Percentiles rank a stretch among this genome's conserved stretches.
Evolutionary conservation across 2,113 vertebrate genomes (phyloP).

Genomic region (Eulemur rufifrons): DNA sequence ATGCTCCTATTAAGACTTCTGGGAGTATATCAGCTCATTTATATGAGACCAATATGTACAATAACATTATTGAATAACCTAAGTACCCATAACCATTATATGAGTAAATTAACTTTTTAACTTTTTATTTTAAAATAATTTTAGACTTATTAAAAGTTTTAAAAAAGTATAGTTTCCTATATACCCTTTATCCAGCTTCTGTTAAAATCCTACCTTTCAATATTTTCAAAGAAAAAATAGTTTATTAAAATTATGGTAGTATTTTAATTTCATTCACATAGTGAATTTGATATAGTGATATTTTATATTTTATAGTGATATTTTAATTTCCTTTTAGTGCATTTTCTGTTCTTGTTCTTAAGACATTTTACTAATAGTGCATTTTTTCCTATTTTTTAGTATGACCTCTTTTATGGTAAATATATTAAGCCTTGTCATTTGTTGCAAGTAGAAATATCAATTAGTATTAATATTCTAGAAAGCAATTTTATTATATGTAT

Average conservation of each 20-base stretch:
- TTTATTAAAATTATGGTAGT: slow-evolving; percentile 1
- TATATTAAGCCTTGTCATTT: background rate
- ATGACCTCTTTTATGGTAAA: background rate
- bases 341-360: slow-evolving; percentile 14
- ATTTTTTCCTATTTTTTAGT: slow-evolving; percentile 7
- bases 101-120: background rate
- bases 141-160: slow-evolving; percentile 5
- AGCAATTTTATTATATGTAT: slow-evolving; percentile 2
- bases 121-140: slow-evolving; percentile 44
- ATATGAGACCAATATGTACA: too few relatives aligned
- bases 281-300: too few relatives aligned
- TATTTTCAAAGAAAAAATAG: background rate
- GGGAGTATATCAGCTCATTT: too few relatives aligned
- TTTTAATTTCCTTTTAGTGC: background rate
- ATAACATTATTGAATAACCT: too few relatives aligned
- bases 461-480: background rate
- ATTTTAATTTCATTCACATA: slow-evolving; percentile 10
- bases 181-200: background rate
- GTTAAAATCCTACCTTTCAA: slow-evolving; percentile 29
- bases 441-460: background rate
- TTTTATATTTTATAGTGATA: background rate
- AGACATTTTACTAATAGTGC: background rate
- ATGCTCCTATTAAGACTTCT: too few relatives aligned
- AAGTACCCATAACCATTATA: background rate
- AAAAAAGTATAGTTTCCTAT: background rate